These are phyloP conservation scores for Capitella teleta DNA, from an alignment of 1,140 invertebrate species.

Conservation along the genomic window DNA sequence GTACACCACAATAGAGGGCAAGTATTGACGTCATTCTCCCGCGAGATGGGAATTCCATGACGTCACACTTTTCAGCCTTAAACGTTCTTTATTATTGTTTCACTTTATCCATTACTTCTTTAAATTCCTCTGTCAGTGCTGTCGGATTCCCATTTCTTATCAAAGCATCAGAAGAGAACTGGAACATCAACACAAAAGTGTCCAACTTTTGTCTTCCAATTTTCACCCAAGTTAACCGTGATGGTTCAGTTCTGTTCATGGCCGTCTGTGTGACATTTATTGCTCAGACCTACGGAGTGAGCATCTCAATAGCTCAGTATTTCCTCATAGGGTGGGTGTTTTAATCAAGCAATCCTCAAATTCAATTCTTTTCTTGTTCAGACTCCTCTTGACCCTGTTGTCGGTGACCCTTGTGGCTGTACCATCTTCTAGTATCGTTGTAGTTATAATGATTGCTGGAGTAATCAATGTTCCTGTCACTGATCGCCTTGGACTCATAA, in stretches of 20 bases:
- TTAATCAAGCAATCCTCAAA: too few species aligned
- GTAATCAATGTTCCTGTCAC: too few species aligned
- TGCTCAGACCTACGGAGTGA: slow-evolving; percentile 7
- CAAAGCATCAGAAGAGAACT: not conserved
- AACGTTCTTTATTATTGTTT: not conserved
- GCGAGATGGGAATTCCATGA: not conserved
- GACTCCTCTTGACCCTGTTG: too few species aligned
- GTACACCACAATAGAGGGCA: not conserved
- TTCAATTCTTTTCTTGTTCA: too few species aligned
- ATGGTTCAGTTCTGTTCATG: not conserved
- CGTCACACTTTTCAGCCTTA: too few species aligned
- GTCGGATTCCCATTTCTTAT: not conserved
- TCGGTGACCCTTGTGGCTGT: too few species aligned
- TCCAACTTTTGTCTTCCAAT: not conserved
- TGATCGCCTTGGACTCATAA: too few species aligned
- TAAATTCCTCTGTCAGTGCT: not conserved
- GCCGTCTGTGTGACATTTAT: not conserved
- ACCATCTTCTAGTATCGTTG: too few species aligned
- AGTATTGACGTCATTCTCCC: not conserved
- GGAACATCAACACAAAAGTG: not conserved
- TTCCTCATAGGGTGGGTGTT: too few species aligned
- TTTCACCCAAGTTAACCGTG: not conserved
- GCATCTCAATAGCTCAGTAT: too few species aligned
- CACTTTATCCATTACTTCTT: not conserved
- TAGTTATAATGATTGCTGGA: too few species aligned